phyloP scores from a whole-genome alignment of 2,888 invertebrate species.

The Eupeodes luniger region DNA sequence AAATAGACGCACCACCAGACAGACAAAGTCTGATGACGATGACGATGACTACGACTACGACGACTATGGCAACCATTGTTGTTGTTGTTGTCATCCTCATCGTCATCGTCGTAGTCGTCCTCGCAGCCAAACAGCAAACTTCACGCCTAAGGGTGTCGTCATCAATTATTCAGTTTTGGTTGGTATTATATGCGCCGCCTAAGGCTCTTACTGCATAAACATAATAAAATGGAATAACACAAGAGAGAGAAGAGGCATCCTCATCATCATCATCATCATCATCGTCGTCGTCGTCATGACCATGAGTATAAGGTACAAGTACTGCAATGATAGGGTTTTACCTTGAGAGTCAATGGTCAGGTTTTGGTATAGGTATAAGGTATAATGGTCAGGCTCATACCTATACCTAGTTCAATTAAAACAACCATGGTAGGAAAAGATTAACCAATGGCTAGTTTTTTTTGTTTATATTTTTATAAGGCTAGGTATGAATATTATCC shows the following conservation, averaged over 20 bases:
- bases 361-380: not conserved
- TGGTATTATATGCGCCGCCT: conserved; percentile 76
- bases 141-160: conserved; percentile 76
- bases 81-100: conserved; percentile 24
- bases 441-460: conserved; percentile 71
- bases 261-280: too few species aligned
- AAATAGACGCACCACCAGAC: conserved; percentile 66
- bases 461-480: conserved; percentile 5
- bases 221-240: conserved; percentile 63
- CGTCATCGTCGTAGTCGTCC: conserved; percentile 22
- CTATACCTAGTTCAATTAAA: conserved; percentile 57
- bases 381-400: conserved; percentile 49
- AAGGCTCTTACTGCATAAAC: conserved; percentile 71
- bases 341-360: conserved; percentile 30
- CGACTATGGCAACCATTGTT: not conserved
- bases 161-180: conserved; percentile 76
- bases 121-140: conserved; percentile 72
- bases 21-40: conserved; percentile 23
- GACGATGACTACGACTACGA: not conserved
- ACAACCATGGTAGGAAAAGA: conserved; percentile 62
- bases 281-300: too few species aligned
- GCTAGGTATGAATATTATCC: not conserved
- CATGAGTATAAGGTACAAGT: conserved; percentile 9
- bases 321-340: conserved; percentile 71
- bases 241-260: conserved; percentile 8